Base-by-base conservation (phyloP, 2,797 vertebrate species). In the Eleutherodactylus coqui region DNA sequence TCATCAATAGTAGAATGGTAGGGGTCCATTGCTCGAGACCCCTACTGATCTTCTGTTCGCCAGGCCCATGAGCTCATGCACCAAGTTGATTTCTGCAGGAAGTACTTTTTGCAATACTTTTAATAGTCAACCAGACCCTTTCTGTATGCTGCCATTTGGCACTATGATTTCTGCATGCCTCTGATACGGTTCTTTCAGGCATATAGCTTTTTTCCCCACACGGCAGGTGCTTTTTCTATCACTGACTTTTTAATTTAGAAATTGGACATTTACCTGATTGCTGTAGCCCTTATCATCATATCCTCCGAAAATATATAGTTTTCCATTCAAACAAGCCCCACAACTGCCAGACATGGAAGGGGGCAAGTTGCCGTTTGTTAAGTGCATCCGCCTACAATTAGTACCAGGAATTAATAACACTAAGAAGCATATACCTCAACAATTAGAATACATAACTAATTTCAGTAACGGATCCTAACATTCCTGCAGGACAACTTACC, bases 281-380 rank as follows among this genome's bases (percentile, higher is more conserved):
- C 96, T 98, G 91, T 98, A 97, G 90, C 97, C 97, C 89, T 95
- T 95, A 88, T 98, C 96, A 92, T 97, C 94, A 91, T 97, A 99
- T 87, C 98, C 98, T 91, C 97, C 98, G 91, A 99, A 99, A 91
- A 98, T 94, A 90, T 96, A 97, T 80, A 99, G 91, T 87, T 94
- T 92, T 78, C 96, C 96, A 73, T 96, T 92, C 80, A 98, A 90
- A 88, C 92, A 96, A 9, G 96, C 96, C 85, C 96, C 94, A 72
- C 97, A 99, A 83, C 95, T 95, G 82, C 98, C 97, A 1, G 98
- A 99, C 97, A 98, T 97, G 69, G 96, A 94, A 16, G 96, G 95
- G 41, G 98, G 97, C 0, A 96, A 89, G 2, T 96, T 95, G 27
- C 98, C 98, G 83, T 94, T 91, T 96, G 96, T 97, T 64, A 94